Conservation (phyloP, 2,797 vertebrate species). For the Rhynchonycteris naso region DNA sequence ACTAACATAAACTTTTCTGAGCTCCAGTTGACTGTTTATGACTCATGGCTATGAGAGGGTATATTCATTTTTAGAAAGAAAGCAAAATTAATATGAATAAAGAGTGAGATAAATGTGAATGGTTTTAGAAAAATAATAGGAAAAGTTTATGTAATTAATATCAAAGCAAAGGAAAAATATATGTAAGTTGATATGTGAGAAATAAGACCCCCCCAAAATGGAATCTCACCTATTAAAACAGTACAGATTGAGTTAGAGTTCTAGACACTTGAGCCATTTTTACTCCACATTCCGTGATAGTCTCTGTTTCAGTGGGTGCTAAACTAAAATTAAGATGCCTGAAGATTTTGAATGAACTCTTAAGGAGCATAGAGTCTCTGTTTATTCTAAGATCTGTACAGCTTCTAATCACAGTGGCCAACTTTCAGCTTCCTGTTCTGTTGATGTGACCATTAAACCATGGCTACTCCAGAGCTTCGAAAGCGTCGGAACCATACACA, state of each 20-base stretch:
- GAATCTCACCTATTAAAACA: not conserved
- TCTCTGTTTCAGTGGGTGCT: not conserved
- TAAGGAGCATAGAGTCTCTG: conserved; percentile 93
- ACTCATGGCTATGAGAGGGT: not conserved
- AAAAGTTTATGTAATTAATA: not conserved
- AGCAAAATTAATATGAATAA: not conserved
- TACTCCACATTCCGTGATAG: not conserved
- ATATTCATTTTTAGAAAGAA: not conserved
- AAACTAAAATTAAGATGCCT: conserved; percentile 72
- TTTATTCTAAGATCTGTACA: conserved; percentile 94
- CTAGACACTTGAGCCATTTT: not conserved
- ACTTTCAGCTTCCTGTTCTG: conserved; percentile 92
- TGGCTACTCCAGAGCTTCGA: conserved; percentile 95
- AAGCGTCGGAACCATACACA: conserved; percentile 94
- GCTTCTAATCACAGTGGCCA: conserved; percentile 93
- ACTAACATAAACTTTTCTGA: conserved; percentile 89
- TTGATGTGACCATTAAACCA: conserved; percentile 94
- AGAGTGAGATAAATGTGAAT: not conserved
- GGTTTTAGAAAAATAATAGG: not conserved
- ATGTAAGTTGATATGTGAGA: not conserved
- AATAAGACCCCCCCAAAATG: not conserved
- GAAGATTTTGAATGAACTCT: conserved; percentile 94
- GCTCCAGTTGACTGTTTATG: not conserved
- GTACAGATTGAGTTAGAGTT: not conserved
- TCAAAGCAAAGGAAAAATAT: not conserved